Base-by-base conservation (phyloP, 92 coral and sea anemone genomes). In the Anthopleura xanthogrammica region DNA sequence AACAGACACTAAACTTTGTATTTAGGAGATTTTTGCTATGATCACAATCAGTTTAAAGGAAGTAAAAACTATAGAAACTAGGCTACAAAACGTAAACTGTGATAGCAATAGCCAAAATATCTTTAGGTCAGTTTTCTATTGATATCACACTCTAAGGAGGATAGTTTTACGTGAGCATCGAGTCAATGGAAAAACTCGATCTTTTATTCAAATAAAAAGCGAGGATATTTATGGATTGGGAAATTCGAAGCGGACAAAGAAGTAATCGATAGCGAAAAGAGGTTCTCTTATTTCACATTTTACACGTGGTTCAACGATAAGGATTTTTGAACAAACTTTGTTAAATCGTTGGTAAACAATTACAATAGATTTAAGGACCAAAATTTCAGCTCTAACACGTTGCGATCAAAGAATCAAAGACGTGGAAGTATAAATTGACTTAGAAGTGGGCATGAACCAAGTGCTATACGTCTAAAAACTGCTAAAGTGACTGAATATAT, bases 1-100 rank as follows among this genome's bases (percentile, higher is more conserved):
- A 64, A 19, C 72, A 64, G 72, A n/a, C 36, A 68, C 74, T 68
- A 68, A 68, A 68, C 74, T 68, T 68, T 68, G 74, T 23, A 8
- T 68, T 23, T 24, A 68, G 36, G 42, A 68, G 46, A 5, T 68
- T 68, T 68, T 68, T 68, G 46, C 4, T 2, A 23, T 36, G 74
- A 68, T 68, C 12, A 29, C 74, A 68, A 68, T 68, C 74, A 68
- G 74, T 23, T 68, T 9, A 11, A 36, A 68, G 74, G 74, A 36
- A 36, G 17, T 24, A 68, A 68, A 29, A 68, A 1, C 74, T 68
- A 68, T 9, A 23, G 74, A 68, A 68, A 12, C 41, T 23, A 5
- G 16, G 16, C 16, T 29, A 36, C 40, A 68, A 23, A 68, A 24
- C 1, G 41, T 7, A 68, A 68, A 68, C 74, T 24, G 17, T 24